Evolutionary conservation across 2,113 vertebrate species (phyloP), one percentile per base, ranked within the genome.

Genomic region (Boulengeromyrus knoepffleri): DNA sequence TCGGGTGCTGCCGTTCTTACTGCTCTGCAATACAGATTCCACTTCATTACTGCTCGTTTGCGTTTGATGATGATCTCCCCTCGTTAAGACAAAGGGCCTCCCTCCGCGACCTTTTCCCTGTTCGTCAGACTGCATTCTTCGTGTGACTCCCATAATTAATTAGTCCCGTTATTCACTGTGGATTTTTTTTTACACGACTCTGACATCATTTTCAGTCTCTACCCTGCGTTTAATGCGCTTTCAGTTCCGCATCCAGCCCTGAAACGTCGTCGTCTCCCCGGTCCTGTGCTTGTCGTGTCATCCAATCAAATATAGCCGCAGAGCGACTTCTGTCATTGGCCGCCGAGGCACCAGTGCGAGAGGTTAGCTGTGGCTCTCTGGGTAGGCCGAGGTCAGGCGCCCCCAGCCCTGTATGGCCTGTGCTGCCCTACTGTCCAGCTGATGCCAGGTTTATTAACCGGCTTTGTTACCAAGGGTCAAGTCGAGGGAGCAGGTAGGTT

Each of bases 11-110:
- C 19, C 1, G 39, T 47, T 47, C 19, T 3, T 85, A 47, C 45
- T 45, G 83, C 36, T 46, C 17, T 1, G 15, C 45, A 17, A 2
- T 21, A 45, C 2, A 19, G 19, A 9, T 24, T 47, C 83, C 83
- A 47, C 83, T 47, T 85, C 83, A 85, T 85, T 85, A 85, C 42
- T 24, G 83, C 45, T 85, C 45, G 83, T 85, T 47, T 85, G 74
- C 42, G 45, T 46, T 85, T 42, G 24, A 47, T 85, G 83, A 85
- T 85, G 83, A 46, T 85, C 42, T 85, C 39, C 42, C 2, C 83
- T 85, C 83, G 17, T 85, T 45, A 85, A 85, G 39, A 47, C 45
- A 47, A 85, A 47, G 83, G 83, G 83, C 83, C 19, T 83, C 42
- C 83, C 45, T 21, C 21, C 19, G 24, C 24, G 2, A 85, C 83